phyloP scores from a whole-genome alignment of 2,888 invertebrate species.

The Cephonodes hylas region DNA sequence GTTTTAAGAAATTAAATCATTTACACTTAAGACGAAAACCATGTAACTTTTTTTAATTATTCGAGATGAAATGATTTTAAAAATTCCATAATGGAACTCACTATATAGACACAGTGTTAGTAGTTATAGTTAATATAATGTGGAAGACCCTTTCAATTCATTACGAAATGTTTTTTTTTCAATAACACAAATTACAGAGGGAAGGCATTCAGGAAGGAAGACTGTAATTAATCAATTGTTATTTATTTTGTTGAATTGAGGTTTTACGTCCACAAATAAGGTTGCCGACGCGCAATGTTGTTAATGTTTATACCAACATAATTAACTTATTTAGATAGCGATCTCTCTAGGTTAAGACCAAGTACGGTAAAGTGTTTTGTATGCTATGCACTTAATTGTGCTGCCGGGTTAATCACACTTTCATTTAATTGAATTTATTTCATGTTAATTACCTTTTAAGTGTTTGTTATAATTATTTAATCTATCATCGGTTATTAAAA shows the following conservation, averaged over 20 bases:
- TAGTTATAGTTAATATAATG: background rate
- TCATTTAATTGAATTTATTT: background rate
- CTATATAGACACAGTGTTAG: no score
- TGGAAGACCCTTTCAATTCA: background rate
- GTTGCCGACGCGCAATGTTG: constrained; percentile 45
- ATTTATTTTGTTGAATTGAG: constrained; percentile 38
- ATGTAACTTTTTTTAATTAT: no score
- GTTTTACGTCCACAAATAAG: constrained; percentile 41
- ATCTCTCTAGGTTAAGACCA: constrained; percentile 74
- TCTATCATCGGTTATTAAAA: no score
- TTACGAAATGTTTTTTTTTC: background rate
- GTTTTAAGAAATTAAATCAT: background rate
- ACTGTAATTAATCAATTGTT: constrained; percentile 35
- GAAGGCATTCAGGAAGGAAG: constrained; percentile 34
- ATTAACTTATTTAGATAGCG: constrained; percentile 54
- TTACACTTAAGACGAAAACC: background rate
- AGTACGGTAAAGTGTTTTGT: constrained; percentile 47
- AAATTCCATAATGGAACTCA: background rate
- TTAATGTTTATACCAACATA: constrained; percentile 44
- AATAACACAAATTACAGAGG: background rate
- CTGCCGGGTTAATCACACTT: constrained; percentile 24
- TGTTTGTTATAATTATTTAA: background rate
- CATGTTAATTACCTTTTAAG: background rate
- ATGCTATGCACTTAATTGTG: constrained; percentile 27
- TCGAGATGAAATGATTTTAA: no score